Percentiles rank a stretch among this genome's conserved stretches.
Conservation (phyloP, 2,797 vertebrate species). For the Natrix natrix region DNA sequence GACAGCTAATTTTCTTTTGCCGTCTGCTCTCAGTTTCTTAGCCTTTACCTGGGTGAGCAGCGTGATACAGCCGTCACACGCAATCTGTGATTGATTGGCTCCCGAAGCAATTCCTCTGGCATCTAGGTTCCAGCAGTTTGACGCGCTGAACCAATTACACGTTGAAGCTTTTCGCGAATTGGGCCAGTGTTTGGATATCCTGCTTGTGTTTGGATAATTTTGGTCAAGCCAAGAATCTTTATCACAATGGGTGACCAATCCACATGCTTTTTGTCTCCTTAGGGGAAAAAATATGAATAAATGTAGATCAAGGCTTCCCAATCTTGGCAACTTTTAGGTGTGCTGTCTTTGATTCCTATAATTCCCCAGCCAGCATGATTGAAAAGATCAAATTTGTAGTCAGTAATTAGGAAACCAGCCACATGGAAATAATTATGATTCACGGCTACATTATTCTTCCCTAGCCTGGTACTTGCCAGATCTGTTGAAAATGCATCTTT, state of each 20-base stretch:
- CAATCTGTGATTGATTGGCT: neutral
- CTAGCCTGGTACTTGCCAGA: neutral
- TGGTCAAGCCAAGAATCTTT: neutral
- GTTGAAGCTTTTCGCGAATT: neutral
- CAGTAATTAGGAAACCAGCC: neutral
- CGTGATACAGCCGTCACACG: neutral
- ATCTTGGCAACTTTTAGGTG: neutral
- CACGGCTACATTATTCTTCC: neutral
- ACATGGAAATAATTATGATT: neutral
- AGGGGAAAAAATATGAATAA: neutral
- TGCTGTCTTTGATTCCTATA: neutral
- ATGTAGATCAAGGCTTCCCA: neutral
- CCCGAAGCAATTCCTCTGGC: neutral
- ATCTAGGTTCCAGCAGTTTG: too few species aligned
- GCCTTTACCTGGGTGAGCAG: neutral
- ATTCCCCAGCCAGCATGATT: neutral
- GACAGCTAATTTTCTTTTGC: slow-evolving; percentile 27
- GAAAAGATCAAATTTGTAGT: neutral
- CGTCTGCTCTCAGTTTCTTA: neutral
- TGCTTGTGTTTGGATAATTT: neutral
- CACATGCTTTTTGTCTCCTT: neutral
- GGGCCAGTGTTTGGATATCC: neutral
- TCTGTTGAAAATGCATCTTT: neutral
- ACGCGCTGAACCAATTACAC: rapidly evolving
- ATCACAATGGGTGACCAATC: neutral